Evolutionary conservation across 2,113 vertebrate species (phyloP).

Genomic region (Plecturocebus donacophilus): DNA sequence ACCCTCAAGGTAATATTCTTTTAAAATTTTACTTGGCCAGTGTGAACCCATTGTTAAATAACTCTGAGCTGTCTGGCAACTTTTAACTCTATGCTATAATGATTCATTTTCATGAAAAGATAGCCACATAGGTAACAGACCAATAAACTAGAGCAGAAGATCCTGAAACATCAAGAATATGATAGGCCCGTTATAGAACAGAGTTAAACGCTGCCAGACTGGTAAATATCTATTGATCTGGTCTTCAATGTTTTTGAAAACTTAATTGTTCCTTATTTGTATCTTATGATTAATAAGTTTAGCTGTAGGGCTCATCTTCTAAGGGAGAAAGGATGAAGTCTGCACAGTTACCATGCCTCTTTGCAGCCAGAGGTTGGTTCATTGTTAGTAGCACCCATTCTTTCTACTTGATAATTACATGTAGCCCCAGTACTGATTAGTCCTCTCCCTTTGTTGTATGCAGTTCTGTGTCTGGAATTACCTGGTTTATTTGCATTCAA

Average conservation of each 20-base stretch:
- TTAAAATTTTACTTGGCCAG: not conserved
- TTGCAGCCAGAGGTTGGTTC: not conserved
- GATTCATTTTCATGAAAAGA: constrained; percentile 1
- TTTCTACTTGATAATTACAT: not conserved
- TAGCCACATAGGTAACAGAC: not conserved
- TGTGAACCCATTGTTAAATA: not conserved
- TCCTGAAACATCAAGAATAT: not conserved
- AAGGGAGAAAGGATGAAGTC: not conserved
- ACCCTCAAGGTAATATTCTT: not conserved
- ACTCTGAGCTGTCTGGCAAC: not conserved
- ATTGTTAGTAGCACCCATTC: not conserved
- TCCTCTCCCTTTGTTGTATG: not conserved
- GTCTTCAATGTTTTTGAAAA: not conserved
- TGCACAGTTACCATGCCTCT: not conserved
- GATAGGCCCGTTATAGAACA: not conserved
- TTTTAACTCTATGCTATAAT: constrained; percentile 6
- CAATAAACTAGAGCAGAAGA: not conserved
- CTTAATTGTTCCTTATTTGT: not conserved
- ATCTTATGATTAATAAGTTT: not conserved
- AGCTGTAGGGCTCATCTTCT: not conserved
- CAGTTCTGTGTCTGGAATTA: not conserved
- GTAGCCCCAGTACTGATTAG: not conserved
- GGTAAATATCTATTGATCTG: not conserved
- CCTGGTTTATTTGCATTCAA: not conserved
- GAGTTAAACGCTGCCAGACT: not conserved